These are phyloP conservation scores for Tholera decimalis DNA, from an alignment of 2,888 invertebrate genomes.

Conservation along the genomic window DNA sequence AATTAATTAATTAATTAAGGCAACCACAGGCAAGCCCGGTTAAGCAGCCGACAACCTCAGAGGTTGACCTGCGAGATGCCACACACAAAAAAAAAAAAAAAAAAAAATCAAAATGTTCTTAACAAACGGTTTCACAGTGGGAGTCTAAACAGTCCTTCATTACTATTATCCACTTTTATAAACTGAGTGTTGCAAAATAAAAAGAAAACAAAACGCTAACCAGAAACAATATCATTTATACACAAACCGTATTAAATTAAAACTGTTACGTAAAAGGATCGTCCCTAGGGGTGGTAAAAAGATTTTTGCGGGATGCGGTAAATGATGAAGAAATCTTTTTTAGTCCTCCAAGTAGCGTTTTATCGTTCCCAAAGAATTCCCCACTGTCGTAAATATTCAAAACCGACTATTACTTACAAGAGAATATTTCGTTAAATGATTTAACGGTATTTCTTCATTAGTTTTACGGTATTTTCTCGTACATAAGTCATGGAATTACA, in stretches of 20 bases:
- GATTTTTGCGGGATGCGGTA: no score
- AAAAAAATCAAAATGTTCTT: no score
- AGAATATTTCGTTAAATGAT: no score
- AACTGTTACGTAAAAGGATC: slow-evolving; percentile 23
- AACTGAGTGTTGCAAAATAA: not conserved
- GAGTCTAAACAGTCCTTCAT: not conserved
- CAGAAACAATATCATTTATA: slow-evolving; percentile 35
- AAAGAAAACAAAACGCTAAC: slow-evolving; percentile 2
- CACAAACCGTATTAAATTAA: slow-evolving; percentile 30
- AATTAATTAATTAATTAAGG: no score
- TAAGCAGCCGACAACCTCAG: no score
- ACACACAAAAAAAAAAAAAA: no score
- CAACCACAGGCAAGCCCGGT: no score
- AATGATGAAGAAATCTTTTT: slow-evolving; percentile 58
- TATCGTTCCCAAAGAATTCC: slow-evolving; percentile 52
- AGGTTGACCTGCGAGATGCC: no score
- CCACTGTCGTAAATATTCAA: slow-evolving; percentile 56
- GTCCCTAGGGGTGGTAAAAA: slow-evolving; percentile 46
- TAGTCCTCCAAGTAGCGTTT: slow-evolving; percentile 47
- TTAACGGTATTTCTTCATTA: no score
- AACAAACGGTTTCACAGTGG: not conserved
- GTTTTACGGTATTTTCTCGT: slow-evolving; percentile 35
- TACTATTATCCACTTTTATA: not conserved
- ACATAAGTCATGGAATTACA: slow-evolving; percentile 39
- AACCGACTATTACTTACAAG: slow-evolving; percentile 44